Evolutionary conservation across 1,140 invertebrate species (phyloP).

Genomic region (Metaphire vulgaris): DNA sequence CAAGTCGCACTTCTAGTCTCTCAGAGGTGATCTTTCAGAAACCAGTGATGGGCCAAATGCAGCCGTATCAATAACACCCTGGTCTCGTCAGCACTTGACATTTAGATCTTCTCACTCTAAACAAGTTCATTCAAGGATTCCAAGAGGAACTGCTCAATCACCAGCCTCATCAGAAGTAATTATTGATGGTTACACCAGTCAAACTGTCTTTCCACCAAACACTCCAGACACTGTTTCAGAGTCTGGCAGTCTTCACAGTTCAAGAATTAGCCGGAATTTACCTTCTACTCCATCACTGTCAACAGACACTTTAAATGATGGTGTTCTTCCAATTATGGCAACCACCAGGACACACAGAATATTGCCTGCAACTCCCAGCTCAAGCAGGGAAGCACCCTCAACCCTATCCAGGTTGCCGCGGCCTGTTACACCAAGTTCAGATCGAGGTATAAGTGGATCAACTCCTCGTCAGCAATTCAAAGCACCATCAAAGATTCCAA

Average conservation of each 20-base stretch:
- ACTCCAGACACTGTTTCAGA: not conserved
- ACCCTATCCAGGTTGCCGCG: not conserved
- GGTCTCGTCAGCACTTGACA: not conserved
- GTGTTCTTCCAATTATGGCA: too few relatives aligned
- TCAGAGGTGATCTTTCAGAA: not conserved
- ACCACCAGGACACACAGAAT: not conserved
- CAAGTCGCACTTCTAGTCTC: not conserved
- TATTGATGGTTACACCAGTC: not conserved
- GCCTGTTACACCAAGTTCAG: not conserved
- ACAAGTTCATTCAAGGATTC: not conserved
- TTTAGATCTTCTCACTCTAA: not conserved
- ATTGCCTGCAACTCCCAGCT: not conserved
- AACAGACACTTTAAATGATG: constrained; percentile 14
- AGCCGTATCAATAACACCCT: not conserved
- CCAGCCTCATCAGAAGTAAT: not conserved
- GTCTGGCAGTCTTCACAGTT: constrained; percentile 4
- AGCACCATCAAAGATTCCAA: not conserved
- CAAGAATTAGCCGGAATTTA: constrained; percentile 16
- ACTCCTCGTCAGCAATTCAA: not conserved
- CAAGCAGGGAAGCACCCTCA: not conserved
- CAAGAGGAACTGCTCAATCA: not conserved
- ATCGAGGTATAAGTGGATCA: not conserved
- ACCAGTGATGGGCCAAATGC: not conserved
- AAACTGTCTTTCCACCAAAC: not conserved
- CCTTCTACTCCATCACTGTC: constrained; percentile 17